Evolutionary conservation across 1,140 invertebrate species (phyloP), one percentile per base, ranked within the genome.

Genomic region (Ptiloglossa arizonensis): DNA sequence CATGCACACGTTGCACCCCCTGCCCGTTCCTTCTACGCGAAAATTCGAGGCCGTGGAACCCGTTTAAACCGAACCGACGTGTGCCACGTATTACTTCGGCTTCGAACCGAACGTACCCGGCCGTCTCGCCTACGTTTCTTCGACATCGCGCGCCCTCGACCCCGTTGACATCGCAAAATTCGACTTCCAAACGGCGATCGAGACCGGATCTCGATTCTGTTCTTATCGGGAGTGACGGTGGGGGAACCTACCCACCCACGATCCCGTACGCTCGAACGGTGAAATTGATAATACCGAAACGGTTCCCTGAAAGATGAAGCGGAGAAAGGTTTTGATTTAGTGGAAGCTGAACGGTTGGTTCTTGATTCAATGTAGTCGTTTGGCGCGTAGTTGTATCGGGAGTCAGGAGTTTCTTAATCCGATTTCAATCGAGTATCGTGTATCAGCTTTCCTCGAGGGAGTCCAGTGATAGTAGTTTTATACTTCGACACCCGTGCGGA

Each of bases 31-130:
- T n/a, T n/a, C n/a, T n/a, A 67, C 41, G 48, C 27, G 73, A 50
- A 69, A 76, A 76, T 46, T 69, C 64, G 41, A 59, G n/a, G n/a
- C 41, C 35, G 29, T 41, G 67, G 35, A 69, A 69, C 54, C 72
- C 19, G 73, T 44, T 76, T 69, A 76, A 76, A 76, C 32, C 66
- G 73, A 76, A 69, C 54, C 54, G 73, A 76, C 73, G 38, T 50
- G 29, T 19, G n/a, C 17, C 11, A 9, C 5, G 70, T 44, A 54
- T 54, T 62, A 27, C 69, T 22, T 29, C 41, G 3, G 13, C 27
- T 27, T 9, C 46, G 11, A n/a, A 15, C n/a, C 11, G 13, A 56
- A 56, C 29, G 8, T 3, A 19, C 54, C 11, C 24, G 27, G 17
- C 17, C 27, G 62, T 56, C 29, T 48, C 27, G 0, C 22, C 6